Base-by-base conservation (phyloP, 2,888 invertebrate species). In the Latheticus oryzae region DNA sequence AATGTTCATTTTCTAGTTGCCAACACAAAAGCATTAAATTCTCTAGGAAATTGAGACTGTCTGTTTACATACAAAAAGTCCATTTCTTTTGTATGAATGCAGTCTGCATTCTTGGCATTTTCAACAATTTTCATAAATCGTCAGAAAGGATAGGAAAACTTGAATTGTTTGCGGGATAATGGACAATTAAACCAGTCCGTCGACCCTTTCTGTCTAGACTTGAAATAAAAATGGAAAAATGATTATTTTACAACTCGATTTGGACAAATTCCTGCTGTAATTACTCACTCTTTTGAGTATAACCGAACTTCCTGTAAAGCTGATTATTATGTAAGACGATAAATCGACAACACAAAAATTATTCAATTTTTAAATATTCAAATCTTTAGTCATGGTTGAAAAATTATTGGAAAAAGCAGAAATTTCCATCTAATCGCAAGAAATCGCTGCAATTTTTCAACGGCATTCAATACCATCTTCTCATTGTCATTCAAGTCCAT, bases 101-200 rank as follows among this genome's bases (percentile, higher is more conserved):
- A 42, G 52, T 42, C 52, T 52, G 52, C 52, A 42, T 52, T 52
- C 52, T 42, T 52, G 30, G 15, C 40, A 15, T 51, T 40, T 40
- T 42, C 17, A 32, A 24, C 42, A 11, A 40, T 51, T 51, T 51
- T 51, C 38, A 51, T 51, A 51, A 51, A 51, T 51, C 51, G 28
- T 21, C 40, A 40, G 40, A 51, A 51, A 40, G 38, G 30, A 51
- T 51, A 17, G 45, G 17, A 43, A 43, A 43, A n/a, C 5, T 21
- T 33, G 16, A n/a, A 17, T 16, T 37, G 17, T 13, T 3, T 26
- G 3, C 8, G 5, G 4, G 11, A 30, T 12, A 30, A 2, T 30
- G n/a, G 8, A n/a, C 7, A 26, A n/a, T 9, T n/a, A n/a, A n/a
- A n/a, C n/a, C n/a, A n/a, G n/a, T n/a, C n/a, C n/a, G n/a, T n/a